Evolutionary conservation across 1,140 invertebrate genomes (phyloP).

Genomic region (Drosophila burlai): DNA sequence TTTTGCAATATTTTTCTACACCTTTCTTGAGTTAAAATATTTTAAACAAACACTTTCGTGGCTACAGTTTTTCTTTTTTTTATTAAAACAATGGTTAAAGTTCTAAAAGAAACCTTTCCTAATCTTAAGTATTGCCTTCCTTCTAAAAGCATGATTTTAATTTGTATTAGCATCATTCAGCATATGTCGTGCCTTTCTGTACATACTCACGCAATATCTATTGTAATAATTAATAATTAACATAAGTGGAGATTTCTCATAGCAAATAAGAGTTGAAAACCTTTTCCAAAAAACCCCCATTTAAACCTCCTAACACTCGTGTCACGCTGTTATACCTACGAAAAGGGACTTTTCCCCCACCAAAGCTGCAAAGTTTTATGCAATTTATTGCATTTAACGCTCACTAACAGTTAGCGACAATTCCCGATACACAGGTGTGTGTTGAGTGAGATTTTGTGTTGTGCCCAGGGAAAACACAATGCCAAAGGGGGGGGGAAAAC

Average conservation of each 20-base stretch:
- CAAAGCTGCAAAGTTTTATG: slow-evolving; percentile 54
- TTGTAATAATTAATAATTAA: neutral
- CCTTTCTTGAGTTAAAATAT: neutral
- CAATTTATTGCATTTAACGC: slow-evolving; percentile 76
- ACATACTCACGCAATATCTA: neutral
- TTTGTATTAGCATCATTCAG: neutral
- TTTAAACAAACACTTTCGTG: neutral
- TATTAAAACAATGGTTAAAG: neutral
- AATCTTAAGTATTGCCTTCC: neutral
- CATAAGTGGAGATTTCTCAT: neutral
- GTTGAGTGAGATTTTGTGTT: slow-evolving; percentile 50
- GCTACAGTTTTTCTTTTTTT: neutral
- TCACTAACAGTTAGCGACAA: slow-evolving; percentile 29
- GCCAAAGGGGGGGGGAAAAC: too few relatives aligned
- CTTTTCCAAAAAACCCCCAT: neutral
- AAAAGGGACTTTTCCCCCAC: neutral
- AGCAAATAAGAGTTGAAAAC: neutral
- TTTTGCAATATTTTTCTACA: neutral
- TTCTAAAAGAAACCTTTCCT: neutral
- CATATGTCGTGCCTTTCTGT: neutral
- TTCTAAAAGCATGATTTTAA: neutral
- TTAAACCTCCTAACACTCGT: neutral
- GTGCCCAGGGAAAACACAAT: slow-evolving; percentile 27
- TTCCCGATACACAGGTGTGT: slow-evolving; percentile 13
- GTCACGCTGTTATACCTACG: slow-evolving; percentile 11